Base-by-base conservation (phyloP, 2,797 vertebrate species). In the Uromys caudimaculatus region DNA sequence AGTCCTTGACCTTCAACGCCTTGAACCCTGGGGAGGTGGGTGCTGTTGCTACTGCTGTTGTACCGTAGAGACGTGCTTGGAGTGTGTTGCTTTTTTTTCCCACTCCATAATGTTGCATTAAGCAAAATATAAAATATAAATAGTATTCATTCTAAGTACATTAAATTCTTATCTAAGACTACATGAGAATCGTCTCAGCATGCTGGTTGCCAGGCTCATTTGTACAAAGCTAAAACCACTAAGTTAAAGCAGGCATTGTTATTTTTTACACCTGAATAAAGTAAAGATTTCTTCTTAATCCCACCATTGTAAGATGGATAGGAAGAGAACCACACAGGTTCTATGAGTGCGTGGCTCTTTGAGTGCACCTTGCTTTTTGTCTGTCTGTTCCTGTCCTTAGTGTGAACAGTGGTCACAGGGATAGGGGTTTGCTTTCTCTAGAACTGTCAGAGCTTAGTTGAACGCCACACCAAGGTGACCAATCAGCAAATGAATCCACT, bases 61-160 rank as follows among this genome's bases (percentile, higher is more conserved):
- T 50, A 12, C 41, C 16, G 78, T 35, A 91, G 54, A 10, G 13
- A 14, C 6, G 35, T 73, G 23, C 21, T 89, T 81, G 6, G 14
- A 73, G 27, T 50, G 19, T 58, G 38, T 41, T 44, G 0, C 1
- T 67, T 47, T 62, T 54, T 56, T 76, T 89, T 81, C 64, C 10
- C 32, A 75, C 52, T 90, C 87, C 29, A 38, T 75, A 19, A 75
- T 73, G 81, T 95, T 58, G 83, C 32, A 41, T 89, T n/a, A 93
- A 92, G 38, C 81, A 91, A 93, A 89, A 89, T 76, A 62, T 87
- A 92, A 96, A 85, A 27, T 89, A 41, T 90, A 9, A 44, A 44
- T 91, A 58, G 32, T 54, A 71, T 82, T 96, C 60, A 44, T 71
- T 93, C 87, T 75, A 92, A 58, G 4, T 62, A 23, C 10, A 85